Base-by-base conservation (phyloP, 1,140 invertebrate genomes). In the Anoplolepis gracilipes region DNA sequence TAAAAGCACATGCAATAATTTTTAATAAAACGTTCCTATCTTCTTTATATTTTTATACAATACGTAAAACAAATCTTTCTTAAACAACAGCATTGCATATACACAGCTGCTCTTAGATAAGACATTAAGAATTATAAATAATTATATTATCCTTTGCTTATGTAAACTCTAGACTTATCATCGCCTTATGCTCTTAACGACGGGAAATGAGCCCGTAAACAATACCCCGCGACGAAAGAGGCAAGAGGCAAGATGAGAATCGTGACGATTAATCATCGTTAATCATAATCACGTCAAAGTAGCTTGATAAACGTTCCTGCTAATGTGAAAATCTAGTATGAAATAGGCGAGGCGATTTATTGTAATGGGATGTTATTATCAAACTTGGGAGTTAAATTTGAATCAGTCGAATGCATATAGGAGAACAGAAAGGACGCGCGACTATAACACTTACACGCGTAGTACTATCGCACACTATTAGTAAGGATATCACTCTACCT, bases 291-390 rank as follows among this genome's bases (percentile, higher is more conserved):
- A 82, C 55, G 78, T 82, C 78, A 82, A 82, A 82, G 70, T 82
- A 61, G 39, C 67, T 72, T 82, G 67, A 82, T 82, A 73, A 82
- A 82, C 78, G 78, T 82, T 82, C 78, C 67, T 72, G 78, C 78
- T 82, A 82, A 82, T 82, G 78, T 82, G 78, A 82, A 82, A 82
- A 73, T 82, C 78, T 82, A 57, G 78, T 82, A 82, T 73, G 67
- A 73, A 73, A 82, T 82, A 82, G 67, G 59, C 67, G 55, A 39
- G 67, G 33, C 67, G 70, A 82, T 82, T 82, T 82, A 82, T 82
- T 82, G 70, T 61, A 67, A 82, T 73, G 53, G 53, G 78, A 73
- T 55, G 19, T 67, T 82, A 82, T 82, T 82, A 82, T 73, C 67
- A 82, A 82, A 82, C 36, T 82, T 82, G 1, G 78, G 3, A 72